A percentile compares a stretch with the other conserved stretches of the same genome.
Conservation (phyloP, 1,140 invertebrate genomes). For the Pinna nobilis region DNA sequence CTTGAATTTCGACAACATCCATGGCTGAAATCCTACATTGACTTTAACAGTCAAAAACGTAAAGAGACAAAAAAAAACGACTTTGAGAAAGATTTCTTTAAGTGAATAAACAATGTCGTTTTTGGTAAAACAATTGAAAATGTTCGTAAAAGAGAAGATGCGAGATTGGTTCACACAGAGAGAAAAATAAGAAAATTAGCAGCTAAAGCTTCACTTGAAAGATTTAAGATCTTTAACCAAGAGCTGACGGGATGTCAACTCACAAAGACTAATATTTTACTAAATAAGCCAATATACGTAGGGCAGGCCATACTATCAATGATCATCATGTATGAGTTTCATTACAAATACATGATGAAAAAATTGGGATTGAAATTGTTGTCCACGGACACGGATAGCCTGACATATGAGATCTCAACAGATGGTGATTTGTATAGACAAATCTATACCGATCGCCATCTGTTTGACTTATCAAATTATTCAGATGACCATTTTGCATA, state of each 20-base stretch:
- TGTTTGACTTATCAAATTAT: conserved; percentile 47
- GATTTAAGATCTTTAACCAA: conserved; percentile 4
- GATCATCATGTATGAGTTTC: conserved; percentile 62
- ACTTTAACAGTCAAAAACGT: conserved; percentile 59
- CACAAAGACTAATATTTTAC: conserved; percentile 44
- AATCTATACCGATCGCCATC: conserved; percentile 13
- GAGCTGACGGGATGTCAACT: conserved; percentile 49
- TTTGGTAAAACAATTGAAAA: conserved; percentile 60
- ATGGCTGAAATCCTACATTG: conserved; percentile 46
- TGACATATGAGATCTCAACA: conserved; percentile 21
- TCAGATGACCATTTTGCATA: conserved; percentile 16
- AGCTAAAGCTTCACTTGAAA: not conserved
- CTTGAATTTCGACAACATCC: conserved; percentile 20
- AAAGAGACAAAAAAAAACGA: conserved; percentile 64
- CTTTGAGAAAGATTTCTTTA: conserved; percentile 74
- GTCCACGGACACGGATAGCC: conserved; percentile 58
- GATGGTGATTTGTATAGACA: conserved; percentile 31
- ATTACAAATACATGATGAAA: conserved; percentile 57
- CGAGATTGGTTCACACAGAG: conserved; percentile 1
- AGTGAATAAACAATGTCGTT: conserved; percentile 72
- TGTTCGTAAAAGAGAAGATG: not conserved
- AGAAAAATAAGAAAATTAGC: not conserved
- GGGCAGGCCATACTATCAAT: conserved; percentile 58
- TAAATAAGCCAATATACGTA: conserved; percentile 55
- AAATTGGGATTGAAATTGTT: conserved; percentile 62